A percentile compares a stretch with the other conserved stretches of the same genome.
Conservation (phyloP, 2,113 vertebrate species). For the Aphelocoma coerulescens region DNA sequence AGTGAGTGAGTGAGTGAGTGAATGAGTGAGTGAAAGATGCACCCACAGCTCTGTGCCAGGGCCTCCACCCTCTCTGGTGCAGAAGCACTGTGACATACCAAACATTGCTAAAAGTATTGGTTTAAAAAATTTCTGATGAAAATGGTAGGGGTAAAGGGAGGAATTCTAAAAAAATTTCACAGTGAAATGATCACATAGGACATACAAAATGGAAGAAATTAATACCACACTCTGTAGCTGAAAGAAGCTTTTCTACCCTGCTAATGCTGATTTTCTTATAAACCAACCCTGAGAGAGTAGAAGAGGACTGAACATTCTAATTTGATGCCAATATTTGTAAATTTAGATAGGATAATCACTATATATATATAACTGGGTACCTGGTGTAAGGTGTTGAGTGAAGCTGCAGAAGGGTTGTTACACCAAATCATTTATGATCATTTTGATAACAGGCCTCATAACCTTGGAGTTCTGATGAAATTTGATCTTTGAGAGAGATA, state of each 20-base stretch:
- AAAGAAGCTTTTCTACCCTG: not conserved
- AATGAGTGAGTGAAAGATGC: not conserved
- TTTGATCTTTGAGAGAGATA: not conserved
- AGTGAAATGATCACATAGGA: not conserved
- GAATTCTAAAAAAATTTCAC: not conserved
- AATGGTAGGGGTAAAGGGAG: not conserved
- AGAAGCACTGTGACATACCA: not conserved
- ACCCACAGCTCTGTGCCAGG: not conserved
- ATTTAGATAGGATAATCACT: not conserved
- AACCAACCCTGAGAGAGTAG: not conserved
- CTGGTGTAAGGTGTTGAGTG: fast-evolving
- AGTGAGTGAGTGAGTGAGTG: not conserved
- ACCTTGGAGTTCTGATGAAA: not conserved
- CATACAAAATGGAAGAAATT: not conserved
- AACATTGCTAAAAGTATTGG: not conserved
- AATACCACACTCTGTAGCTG: not conserved
- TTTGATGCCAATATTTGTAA: not conserved
- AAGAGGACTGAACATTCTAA: not conserved
- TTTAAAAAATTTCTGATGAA: not conserved
- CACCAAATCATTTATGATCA: not conserved
- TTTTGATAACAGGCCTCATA: not conserved
- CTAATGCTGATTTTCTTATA: not conserved
- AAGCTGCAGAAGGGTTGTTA: not conserved
- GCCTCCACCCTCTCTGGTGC: fast-evolving
- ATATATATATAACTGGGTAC: not conserved